phyloP scores from a whole-genome alignment of 2,888 invertebrate species.

The Drosophila atroscutellata region DNA sequence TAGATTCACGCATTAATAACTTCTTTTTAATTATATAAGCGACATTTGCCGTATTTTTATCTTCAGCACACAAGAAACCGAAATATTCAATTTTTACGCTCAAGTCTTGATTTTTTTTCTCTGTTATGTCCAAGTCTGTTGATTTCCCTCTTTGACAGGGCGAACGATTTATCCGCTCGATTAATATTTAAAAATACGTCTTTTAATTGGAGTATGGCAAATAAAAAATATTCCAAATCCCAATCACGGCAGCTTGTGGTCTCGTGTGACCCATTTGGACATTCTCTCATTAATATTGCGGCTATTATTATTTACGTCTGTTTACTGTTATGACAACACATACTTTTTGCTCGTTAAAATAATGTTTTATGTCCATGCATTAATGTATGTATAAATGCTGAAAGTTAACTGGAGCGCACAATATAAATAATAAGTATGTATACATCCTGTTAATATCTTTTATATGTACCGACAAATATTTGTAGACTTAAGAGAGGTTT shows the following conservation, averaged over 20 bases:
- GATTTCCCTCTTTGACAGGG: neutral
- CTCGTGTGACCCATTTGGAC: neutral
- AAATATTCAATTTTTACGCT: neutral
- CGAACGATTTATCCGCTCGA: slow-evolving; percentile 2
- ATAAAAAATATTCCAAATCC: neutral
- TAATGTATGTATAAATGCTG: neutral
- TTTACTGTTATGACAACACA: slow-evolving; percentile 10
- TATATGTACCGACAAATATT: neutral
- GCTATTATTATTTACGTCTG: neutral
- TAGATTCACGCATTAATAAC: neutral
- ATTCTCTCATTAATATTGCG: slow-evolving; percentile 10
- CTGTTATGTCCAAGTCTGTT: neutral
- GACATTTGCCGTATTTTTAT: neutral
- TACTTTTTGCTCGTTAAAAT: slow-evolving; percentile 17
- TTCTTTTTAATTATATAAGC: too few relatives aligned
- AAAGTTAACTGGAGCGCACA: neutral
- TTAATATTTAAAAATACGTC: neutral
- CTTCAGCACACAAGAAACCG: neutral
- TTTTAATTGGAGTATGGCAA: neutral
- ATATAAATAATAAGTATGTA: slow-evolving; percentile 2
- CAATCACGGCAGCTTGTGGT: neutral
- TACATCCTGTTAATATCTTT: neutral
- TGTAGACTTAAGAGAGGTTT: neutral
- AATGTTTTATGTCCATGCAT: slow-evolving; percentile 3
- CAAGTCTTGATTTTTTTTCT: neutral